phyloP scores from a whole-genome alignment of 2,113 vertebrate species.

The Dasyprocta punctata region DNA sequence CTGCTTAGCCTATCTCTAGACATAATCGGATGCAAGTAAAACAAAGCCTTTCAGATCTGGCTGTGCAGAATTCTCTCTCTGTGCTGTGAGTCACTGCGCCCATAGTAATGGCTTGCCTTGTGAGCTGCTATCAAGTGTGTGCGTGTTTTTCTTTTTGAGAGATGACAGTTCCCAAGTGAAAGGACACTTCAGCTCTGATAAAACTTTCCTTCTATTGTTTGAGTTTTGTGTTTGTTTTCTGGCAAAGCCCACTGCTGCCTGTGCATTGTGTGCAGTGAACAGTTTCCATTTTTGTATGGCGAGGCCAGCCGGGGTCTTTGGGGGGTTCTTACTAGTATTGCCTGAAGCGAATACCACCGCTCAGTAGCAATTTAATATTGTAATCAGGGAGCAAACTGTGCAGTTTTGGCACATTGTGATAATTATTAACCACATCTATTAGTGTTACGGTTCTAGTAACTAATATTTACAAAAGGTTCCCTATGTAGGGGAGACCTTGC shows the following conservation, averaged over 20 bases:
- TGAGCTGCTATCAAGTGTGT: slow-evolving; percentile 75
- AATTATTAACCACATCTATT: slow-evolving; percentile 90
- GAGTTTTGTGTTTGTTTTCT: slow-evolving; percentile 88
- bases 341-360: slow-evolving; percentile 89
- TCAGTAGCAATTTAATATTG: slow-evolving; percentile 90
- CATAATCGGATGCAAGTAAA: slow-evolving; percentile 80
- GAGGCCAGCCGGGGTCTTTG: slow-evolving; percentile 87
- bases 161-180: slow-evolving; percentile 88
- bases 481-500: slow-evolving; percentile 85
- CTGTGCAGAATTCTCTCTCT: slow-evolving; percentile 66
- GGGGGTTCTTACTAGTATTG: slow-evolving; percentile 88
- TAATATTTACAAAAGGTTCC: slow-evolving; percentile 90
- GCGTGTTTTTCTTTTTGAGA: slow-evolving; percentile 79
- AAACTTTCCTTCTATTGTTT: slow-evolving; percentile 88
- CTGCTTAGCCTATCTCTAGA: slow-evolving; percentile 69
- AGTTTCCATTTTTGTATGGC: slow-evolving; percentile 83
- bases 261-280: slow-evolving; percentile 80
- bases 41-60: slow-evolving; percentile 76
- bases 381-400: slow-evolving; percentile 90
- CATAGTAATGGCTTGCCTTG: slow-evolving; percentile 80
- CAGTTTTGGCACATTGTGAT: slow-evolving; percentile 88
- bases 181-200: slow-evolving; percentile 86
- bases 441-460: slow-evolving; percentile 87
- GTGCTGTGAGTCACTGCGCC: slow-evolving; percentile 72
- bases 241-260: slow-evolving; percentile 85